phyloP scores from a whole-genome alignment of 2,797 vertebrate species.

The Clarias fuscus region DNA sequence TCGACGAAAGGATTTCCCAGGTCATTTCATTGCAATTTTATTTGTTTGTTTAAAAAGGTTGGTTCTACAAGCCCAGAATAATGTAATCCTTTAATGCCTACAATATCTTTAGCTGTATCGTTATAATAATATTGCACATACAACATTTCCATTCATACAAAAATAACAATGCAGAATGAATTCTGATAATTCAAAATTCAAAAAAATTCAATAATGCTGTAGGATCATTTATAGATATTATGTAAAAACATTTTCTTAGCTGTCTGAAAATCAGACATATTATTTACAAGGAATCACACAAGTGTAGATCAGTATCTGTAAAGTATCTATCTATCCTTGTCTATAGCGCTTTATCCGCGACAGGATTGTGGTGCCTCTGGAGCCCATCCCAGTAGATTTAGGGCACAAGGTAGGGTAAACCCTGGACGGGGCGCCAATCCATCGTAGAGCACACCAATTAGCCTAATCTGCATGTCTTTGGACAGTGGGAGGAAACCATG shows the following conservation, averaged over 20 bases:
- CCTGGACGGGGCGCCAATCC: too few relatives aligned
- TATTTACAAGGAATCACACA: neutral
- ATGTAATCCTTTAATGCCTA: neutral
- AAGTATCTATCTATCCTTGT: too few relatives aligned
- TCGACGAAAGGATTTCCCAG: neutral
- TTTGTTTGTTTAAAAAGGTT: neutral
- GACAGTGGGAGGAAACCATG: too few relatives aligned
- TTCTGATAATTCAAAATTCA: too few relatives aligned
- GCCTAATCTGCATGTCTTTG: too few relatives aligned
- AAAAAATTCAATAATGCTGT: too few relatives aligned
- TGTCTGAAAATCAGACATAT: neutral
- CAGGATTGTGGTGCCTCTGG: too few relatives aligned
- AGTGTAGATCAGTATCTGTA: neutral
- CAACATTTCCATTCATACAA: neutral
- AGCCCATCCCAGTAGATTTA: too few relatives aligned
- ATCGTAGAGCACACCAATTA: too few relatives aligned
- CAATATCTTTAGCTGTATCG: neutral
- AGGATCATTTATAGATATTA: neutral
- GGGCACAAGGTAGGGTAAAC: too few relatives aligned
- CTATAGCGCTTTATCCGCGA: too few relatives aligned
- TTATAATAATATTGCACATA: neutral
- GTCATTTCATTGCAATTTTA: neutral
- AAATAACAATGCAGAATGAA: neutral
- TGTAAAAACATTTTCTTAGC: neutral
- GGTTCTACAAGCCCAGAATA: neutral